These are phyloP conservation scores for Mus pahari DNA, from an alignment of 2,113 vertebrate genomes.

Conservation along the genomic window DNA sequence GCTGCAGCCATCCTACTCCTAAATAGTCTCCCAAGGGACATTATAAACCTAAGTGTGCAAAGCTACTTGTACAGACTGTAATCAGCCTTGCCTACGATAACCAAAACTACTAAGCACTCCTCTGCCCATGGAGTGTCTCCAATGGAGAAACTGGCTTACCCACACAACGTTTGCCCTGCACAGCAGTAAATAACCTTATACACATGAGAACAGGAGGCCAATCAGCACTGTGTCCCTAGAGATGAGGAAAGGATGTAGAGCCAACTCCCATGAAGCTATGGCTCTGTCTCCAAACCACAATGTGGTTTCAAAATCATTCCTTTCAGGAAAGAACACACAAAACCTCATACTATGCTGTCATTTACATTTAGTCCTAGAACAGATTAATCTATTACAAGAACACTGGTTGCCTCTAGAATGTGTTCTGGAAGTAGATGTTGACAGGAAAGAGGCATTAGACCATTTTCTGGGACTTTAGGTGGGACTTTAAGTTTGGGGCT, in stretches of 20 bases:
- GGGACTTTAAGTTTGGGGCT: neutral
- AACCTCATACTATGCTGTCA: constrained; percentile 1
- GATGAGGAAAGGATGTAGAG: neutral
- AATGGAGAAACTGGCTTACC: constrained; percentile 28
- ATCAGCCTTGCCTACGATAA: constrained; percentile 20
- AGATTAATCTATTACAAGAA: constrained; percentile 20
- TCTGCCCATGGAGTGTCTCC: neutral
- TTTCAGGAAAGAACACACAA: constrained; percentile 14
- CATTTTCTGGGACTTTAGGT: neutral
- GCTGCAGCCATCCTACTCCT: neutral
- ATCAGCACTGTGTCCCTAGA: neutral
- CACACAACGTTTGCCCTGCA: neutral
- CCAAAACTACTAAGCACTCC: constrained; percentile 29
- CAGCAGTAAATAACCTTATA: constrained; percentile 5
- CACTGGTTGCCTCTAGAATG: constrained; percentile 33
- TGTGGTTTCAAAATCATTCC: constrained; percentile 32
- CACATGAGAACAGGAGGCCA: neutral
- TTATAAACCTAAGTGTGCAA: neutral
- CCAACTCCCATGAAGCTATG: neutral
- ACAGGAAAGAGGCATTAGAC: neutral
- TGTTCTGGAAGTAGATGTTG: neutral
- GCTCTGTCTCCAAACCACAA: neutral
- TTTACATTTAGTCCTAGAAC: constrained; percentile 41
- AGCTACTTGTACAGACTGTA: neutral
- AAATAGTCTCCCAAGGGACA: constrained; percentile 36